phyloP scores from a whole-genome alignment of 2,113 vertebrate genomes.

The Pteronura brasiliensis region DNA sequence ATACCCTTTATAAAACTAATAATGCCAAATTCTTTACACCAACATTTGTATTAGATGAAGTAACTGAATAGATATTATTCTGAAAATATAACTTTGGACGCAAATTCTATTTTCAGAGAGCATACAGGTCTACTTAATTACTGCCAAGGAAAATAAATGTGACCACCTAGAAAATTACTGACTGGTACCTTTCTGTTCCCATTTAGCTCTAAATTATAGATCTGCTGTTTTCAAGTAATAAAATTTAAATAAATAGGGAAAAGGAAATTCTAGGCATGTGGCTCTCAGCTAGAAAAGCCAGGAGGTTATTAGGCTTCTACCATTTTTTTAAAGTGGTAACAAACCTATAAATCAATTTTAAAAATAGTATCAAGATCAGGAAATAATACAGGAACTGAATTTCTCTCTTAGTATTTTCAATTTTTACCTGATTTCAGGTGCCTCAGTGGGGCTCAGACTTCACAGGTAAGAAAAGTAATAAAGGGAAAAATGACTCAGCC shows the following conservation, averaged over 20 bases:
- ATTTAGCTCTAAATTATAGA: not conserved
- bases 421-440: not conserved
- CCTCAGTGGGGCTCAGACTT: not conserved
- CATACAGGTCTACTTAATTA: not conserved
- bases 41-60: conserved; percentile 14
- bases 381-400: not conserved
- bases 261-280: not conserved
- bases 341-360: not conserved
- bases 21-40: not conserved
- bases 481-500: not conserved
- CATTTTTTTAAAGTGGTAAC: not conserved
- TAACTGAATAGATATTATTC: not conserved
- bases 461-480: not conserved
- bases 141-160: conserved; percentile 1
- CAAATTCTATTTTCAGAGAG: not conserved
- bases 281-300: not conserved
- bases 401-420: not conserved
- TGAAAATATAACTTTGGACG: not conserved
- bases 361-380: not conserved
- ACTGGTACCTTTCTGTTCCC: not conserved
- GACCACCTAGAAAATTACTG: not conserved
- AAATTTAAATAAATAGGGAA: not conserved
- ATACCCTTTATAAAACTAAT: not conserved
- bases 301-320: not conserved
- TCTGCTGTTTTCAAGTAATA: not conserved